Base-by-base conservation (phyloP, 2,888 invertebrate species). In the Diabrotica balteata region DNA sequence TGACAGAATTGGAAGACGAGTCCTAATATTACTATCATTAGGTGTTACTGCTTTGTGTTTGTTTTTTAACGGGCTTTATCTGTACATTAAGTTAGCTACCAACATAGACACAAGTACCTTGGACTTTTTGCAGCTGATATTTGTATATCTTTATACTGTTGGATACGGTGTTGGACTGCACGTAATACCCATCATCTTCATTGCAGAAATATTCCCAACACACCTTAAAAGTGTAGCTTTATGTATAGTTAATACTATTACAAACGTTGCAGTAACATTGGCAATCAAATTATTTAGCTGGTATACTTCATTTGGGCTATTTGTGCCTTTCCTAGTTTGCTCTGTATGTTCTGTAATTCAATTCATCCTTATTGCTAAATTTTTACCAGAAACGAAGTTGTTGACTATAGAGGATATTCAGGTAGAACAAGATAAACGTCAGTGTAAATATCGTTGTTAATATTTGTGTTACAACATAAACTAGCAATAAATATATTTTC, bases 1-100 rank as follows among this genome's bases (percentile, higher is more conserved):
- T 10, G 89, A 90, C 77, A 82, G 83, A 63, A 79, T 85, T 7
- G 90, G 90, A 7, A 79, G 89, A 67, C 81, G 86, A 68, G 84
- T 85, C 3, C 80, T 90, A 7, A 51, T 67, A 51, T 47, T 67
- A 49, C 32, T 59, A 32, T 57, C 67, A n/a, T 49, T 55, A 42
- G 53, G 59, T 44, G 42, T 51, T 8, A 55, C 67, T 8, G 54
- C 63, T 52, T 0, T 59, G 10, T 52, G 54, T 52, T 57, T 59
- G 8, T 51, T 67, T 7, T 44, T 32, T 5, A 67, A 67, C 46
- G 67, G 63, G 8, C 46, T 55, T 42, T 67, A 59, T 49, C 46
- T 67, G 44, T 62, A 58, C 5, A 11, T 67, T 11, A 67, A 62
- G 22, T 62, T 22, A 46, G 22, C 52, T 8, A 49, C 9, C 7